Percentiles rank a stretch among this genome's conserved stretches.
These are phyloP conservation scores for Psilopsiagon aurifrons DNA, from an alignment of 2,113 vertebrate species.

Conservation along the genomic window DNA sequence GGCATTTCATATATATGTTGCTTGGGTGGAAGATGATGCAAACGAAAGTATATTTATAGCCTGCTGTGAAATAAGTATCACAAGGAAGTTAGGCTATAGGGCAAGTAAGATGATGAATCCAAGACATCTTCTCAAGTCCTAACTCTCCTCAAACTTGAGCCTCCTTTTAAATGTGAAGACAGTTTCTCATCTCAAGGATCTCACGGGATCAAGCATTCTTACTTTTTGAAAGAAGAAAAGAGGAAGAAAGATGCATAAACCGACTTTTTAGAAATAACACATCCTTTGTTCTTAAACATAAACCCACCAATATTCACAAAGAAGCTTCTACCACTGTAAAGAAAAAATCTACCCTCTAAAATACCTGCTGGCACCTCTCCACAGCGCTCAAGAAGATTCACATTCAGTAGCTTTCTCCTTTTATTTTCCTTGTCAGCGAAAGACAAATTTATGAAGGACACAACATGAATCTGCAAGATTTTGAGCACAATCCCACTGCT, in stretches of 20 bases:
- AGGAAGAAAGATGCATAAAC: neutral
- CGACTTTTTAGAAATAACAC: neutral
- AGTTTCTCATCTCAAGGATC: neutral
- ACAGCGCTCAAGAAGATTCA: neutral
- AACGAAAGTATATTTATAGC: neutral
- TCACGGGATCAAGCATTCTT: neutral
- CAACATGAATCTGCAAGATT: constrained; percentile 13
- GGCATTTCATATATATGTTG: neutral
- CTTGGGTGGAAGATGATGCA: neutral
- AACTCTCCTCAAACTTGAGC: neutral
- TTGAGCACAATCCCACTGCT: neutral
- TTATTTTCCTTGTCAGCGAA: neutral
- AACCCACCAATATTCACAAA: neutral
- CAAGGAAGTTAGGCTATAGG: neutral
- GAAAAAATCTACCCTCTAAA: neutral
- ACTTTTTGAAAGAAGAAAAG: neutral
- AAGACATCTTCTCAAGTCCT: neutral
- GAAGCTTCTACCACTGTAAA: neutral
- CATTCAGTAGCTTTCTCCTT: neutral
- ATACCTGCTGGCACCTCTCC: neutral
- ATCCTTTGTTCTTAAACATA: neutral
- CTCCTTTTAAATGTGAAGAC: neutral
- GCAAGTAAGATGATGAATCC: neutral
- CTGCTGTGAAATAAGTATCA: neutral
- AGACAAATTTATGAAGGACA: constrained; percentile 38